Conservation (phyloP, 2,888 invertebrate species). For the Sepioteuthis lessoniana region DNA sequence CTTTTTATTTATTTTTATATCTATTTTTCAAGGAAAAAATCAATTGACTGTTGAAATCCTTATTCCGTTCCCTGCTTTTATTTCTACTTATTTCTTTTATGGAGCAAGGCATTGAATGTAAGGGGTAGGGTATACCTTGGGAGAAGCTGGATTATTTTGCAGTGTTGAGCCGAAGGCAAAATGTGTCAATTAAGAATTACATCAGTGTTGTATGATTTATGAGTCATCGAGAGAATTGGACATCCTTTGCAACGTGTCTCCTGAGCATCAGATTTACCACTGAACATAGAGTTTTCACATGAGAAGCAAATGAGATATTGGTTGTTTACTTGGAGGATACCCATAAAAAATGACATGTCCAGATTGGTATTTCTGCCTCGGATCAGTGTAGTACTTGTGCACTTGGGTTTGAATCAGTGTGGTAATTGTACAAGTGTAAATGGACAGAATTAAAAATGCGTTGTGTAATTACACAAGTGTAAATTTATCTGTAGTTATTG, state of each 20-base stretch:
- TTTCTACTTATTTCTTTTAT: conserved; percentile 2
- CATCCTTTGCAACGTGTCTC: neutral
- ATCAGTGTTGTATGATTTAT: neutral
- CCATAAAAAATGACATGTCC: too few species aligned
- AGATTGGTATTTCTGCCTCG: too few species aligned
- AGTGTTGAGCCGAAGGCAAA: neutral
- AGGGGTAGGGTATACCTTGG: neutral
- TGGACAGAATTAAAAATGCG: too few species aligned
- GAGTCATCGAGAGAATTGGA: neutral
- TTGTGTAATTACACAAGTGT: too few species aligned
- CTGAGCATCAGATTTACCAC: too few species aligned
- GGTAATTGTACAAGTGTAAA: too few species aligned
- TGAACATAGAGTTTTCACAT: neutral
- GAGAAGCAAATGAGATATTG: too few species aligned
- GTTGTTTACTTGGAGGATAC: too few species aligned
- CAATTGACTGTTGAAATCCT: neutral
- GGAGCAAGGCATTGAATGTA: neutral
- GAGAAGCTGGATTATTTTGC: neutral
- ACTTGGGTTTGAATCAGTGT: too few species aligned
- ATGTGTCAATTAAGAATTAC: conserved; percentile 33
- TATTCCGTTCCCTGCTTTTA: neutral
- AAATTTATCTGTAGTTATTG: too few species aligned
- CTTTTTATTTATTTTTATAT: neutral
- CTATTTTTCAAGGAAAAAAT: neutral
- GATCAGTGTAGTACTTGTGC: too few species aligned